Evolutionary conservation across 2,113 vertebrate species (phyloP), one percentile per base, ranked within the genome.

Genomic region (Castor canadensis): DNA sequence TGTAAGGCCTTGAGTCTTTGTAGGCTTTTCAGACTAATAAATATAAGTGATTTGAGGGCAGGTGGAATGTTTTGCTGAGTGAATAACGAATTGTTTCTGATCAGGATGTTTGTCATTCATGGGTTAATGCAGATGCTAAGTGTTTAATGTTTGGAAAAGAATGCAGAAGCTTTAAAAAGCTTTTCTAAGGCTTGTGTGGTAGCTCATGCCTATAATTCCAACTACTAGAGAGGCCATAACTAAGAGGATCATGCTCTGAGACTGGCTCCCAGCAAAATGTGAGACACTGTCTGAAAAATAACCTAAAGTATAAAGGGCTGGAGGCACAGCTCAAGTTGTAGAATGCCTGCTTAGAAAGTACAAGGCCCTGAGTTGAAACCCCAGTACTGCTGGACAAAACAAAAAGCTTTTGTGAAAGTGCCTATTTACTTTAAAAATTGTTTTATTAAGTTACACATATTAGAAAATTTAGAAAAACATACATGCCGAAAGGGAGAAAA

Each of bases 391-490:
- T n/a, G n/a, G n/a, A n/a, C n/a, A n/a, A n/a, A n/a, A n/a, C n/a
- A n/a, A n/a, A n/a, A n/a, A n/a, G n/a, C n/a, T n/a, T n/a, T 28
- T 62, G 60, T 62, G 60, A 81, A 73, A 82, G 52, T 85, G 90
- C 22, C 30, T 38, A 5, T 82, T 73, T 76, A 32, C 19, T 85
- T 95, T 91, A 67, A 92, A 83, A 82, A n/a, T 67, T 92, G 8
- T 84, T 87, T 89, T 73, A 35, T 76, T 88, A 82, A 77, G 73
- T 81, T 83, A 73, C 71, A 67, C 24, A 43, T 91, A 35, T 88
- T 97, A 71, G 80, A 52, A 84, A 91, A 52, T 87, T 87, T 79
- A 84, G 30, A 84, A 94, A 93, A 93, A 38, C 28, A 45, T 58
- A 6, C 0, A 7, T 71, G 17, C 76, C 10, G 62, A 93, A 92